These are phyloP conservation scores for Drosophila baimaii DNA, from an alignment of 1,140 invertebrate species.

Conservation along the genomic window DNA sequence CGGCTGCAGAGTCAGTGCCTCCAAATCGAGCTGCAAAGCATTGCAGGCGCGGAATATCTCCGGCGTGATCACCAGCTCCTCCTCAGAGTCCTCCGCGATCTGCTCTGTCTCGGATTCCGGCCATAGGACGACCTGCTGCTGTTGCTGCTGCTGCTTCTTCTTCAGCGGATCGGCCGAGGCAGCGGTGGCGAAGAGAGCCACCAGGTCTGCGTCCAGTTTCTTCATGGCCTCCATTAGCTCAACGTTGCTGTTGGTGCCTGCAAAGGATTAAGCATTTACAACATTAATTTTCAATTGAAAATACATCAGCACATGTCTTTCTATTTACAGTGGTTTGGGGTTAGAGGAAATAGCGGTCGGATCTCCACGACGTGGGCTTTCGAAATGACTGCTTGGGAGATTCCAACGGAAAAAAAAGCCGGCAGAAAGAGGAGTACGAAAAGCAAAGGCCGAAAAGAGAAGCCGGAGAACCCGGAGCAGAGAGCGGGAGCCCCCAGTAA, in stretches of 20 bases:
- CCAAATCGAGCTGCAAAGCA: slow-evolving; percentile 69
- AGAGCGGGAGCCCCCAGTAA: slow-evolving; percentile 41
- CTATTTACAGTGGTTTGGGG: slow-evolving; percentile 55
- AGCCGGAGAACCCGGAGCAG: background rate
- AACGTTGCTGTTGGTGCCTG: slow-evolving; percentile 61
- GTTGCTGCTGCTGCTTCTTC: slow-evolving; percentile 54
- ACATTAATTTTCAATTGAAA: background rate
- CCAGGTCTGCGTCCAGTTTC: slow-evolving; percentile 77
- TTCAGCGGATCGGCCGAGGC: slow-evolving; percentile 40
- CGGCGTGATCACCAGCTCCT: slow-evolving; percentile 45
- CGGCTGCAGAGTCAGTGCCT: slow-evolving; percentile 73
- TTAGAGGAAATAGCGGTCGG: slow-evolving; percentile 34
- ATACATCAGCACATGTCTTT: slow-evolving; percentile 16
- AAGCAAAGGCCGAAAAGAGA: slow-evolving; percentile 4
- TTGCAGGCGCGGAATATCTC: slow-evolving; percentile 70
- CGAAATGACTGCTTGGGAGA: slow-evolving; percentile 38
- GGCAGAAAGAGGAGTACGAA: slow-evolving; percentile 28
- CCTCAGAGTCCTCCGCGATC: slow-evolving; percentile 26
- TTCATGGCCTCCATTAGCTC: slow-evolving; percentile 83
- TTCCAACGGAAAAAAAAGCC: slow-evolving; percentile 30
- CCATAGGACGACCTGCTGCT: slow-evolving; percentile 46
- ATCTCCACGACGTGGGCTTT: slow-evolving; percentile 69
- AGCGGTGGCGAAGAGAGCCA: slow-evolving; percentile 72
- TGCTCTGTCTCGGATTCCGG: slow-evolving; percentile 44
- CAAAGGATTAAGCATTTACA: slow-evolving; percentile 19